These are phyloP conservation scores for Leucopternis melanops DNA, from an alignment of 2,113 vertebrate genomes.

Conservation along the genomic window DNA sequence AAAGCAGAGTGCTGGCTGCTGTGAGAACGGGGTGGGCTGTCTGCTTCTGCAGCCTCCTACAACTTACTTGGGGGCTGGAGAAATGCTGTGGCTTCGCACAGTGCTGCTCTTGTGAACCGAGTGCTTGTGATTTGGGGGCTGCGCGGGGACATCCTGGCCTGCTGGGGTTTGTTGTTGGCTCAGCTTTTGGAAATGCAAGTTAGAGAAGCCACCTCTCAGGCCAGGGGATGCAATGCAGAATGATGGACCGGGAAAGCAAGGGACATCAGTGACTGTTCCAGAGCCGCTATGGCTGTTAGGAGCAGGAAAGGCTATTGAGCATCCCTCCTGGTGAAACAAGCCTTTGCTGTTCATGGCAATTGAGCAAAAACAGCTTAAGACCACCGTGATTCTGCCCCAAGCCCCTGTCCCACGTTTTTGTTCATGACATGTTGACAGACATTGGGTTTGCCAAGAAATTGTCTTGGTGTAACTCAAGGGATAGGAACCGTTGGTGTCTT, in stretches of 20 bases:
- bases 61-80: neutral
- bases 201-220: neutral
- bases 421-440: fast-evolving
- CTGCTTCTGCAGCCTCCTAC: neutral
- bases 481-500: neutral
- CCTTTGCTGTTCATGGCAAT: neutral
- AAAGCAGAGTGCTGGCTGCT: neutral
- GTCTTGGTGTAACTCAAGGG: neutral
- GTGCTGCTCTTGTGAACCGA: neutral
- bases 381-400: neutral
- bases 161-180: neutral
- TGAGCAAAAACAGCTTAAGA: neutral
- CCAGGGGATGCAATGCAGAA: neutral
- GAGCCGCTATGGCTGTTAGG: neutral
- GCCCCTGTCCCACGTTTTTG: neutral
- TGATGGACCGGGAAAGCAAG: neutral
- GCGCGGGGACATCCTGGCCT: too few relatives aligned
- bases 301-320: too few relatives aligned
- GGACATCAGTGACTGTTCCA: neutral
- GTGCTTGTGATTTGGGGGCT: neutral
- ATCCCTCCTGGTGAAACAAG: neutral
- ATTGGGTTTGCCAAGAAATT: neutral
- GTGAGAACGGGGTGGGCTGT: too few relatives aligned
- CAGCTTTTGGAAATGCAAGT: neutral
- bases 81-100: neutral